These are phyloP conservation scores for Diplodus puntazzo DNA, from an alignment of 2,797 vertebrate species.

Conservation along the genomic window DNA sequence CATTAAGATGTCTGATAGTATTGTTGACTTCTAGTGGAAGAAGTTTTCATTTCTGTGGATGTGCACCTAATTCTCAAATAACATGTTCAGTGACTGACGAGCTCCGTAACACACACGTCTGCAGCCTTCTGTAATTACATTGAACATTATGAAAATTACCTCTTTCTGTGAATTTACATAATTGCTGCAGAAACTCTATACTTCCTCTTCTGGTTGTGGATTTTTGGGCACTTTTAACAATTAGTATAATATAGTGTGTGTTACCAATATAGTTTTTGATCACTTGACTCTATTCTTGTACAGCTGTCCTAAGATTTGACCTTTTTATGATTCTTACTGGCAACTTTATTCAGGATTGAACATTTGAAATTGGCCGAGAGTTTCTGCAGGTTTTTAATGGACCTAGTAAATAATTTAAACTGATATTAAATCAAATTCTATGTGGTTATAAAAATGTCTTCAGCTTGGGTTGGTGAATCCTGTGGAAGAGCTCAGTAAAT, in stretches of 20 bases:
- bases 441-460: not conserved
- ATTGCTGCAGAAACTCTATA: not conserved
- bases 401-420: not conserved
- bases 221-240: not conserved
- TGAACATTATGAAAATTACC: not conserved
- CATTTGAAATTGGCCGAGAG: too few relatives aligned
- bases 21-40: conserved; percentile 32
- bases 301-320: not conserved
- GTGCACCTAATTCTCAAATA: not conserved
- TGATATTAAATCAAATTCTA: not conserved
- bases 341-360: not conserved
- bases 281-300: too few relatives aligned
- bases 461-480: not conserved
- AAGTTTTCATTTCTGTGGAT: conserved; percentile 5
- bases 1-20: conserved; percentile 46
- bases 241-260: too few relatives aligned
- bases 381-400: not conserved
- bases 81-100: not conserved
- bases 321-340: not conserved
- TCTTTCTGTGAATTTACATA: not conserved
- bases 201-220: not conserved
- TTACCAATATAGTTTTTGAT: too few relatives aligned
- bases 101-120: not conserved
- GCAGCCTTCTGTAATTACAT: not conserved
- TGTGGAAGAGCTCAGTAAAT: not conserved